Evolutionary conservation across 2,888 invertebrate genomes (phyloP).

Genomic region (Anodontia alba): DNA sequence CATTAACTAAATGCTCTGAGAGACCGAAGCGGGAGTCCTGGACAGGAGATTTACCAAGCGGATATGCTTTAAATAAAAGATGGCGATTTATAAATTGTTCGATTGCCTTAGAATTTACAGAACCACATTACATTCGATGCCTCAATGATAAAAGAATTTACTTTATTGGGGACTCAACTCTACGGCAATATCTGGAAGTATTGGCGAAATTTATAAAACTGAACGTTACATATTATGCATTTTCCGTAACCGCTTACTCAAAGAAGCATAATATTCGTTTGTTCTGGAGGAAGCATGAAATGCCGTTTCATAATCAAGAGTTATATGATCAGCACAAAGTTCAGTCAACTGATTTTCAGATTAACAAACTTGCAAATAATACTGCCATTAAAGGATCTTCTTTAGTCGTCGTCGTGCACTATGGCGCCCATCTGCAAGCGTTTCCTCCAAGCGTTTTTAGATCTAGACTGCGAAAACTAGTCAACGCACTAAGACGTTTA

Average conservation of each 20-base stretch:
- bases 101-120: not conserved
- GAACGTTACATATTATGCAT: not conserved
- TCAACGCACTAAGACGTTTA: not conserved
- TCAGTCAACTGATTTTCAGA: not conserved
- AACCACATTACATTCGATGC: not conserved
- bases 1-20: not conserved
- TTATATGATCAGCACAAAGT: not conserved
- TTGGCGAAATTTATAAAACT: not conserved
- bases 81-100: not conserved
- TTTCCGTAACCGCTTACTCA: not conserved
- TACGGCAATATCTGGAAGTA: not conserved
- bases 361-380: not conserved
- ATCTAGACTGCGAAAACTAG: not conserved
- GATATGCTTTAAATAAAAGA: not conserved
- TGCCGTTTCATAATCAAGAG: not conserved
- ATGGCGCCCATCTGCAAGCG: conserved; percentile 3
- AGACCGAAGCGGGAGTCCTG: not conserved
- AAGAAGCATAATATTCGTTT: not conserved
- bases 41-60: not conserved
- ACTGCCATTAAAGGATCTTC: not conserved
- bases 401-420: not conserved
- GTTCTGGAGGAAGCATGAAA: not conserved
- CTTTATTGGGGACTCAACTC: not conserved
- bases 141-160: not conserved
- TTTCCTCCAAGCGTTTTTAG: conserved; percentile 1